Evolutionary conservation across 2,797 vertebrate genomes (phyloP), one percentile per base, ranked within the genome.

Genomic region (Sebastes nivosus): DNA sequence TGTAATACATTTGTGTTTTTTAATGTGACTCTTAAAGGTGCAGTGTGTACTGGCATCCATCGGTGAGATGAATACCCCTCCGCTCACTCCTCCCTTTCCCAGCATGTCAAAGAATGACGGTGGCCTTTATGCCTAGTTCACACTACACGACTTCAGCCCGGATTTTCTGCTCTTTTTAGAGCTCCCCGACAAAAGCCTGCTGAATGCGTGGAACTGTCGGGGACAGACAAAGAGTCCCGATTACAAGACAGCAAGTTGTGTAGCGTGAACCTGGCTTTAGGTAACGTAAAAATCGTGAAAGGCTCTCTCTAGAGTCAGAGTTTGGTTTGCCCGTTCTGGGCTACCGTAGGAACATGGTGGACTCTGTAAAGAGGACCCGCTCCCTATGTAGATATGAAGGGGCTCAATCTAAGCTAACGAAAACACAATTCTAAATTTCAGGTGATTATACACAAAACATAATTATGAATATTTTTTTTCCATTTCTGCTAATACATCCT

Each of bases 171-270:
- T 46, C 42, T 46, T 46, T 46, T 18, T 18, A 46, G 42, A 46
- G 42, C 42, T 46, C 16, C 42, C 42, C 42, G 7, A 4, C 42
- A 18, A 46, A 18, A 46, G 16, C 6, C 42, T 46, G 6, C 42
- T 46, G 0, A 46, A 46, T 46, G 0, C 1, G 6, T 46, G 42
- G 16, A 46, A 0, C 16, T 46, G 38, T 42, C 38, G 38, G 38
- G 38, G 38, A 42, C 38, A 42, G 38, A 42, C 38, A 42, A 46
- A 46, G 42, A 46, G 6, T 46, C 42, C 16, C 42, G 16, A 46
- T 46, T 46, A 46, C 42, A 46, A 46, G 16, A 46, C 42, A 46
- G 16, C 42, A 46, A 46, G 42, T 46, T 46, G 42, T 18, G 42
- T 18, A 46, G 42, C 0, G 16, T 46, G 38, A 42, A 42, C 38